These are phyloP conservation scores for Caenorhabditis japonica DNA, from an alignment of 2,888 invertebrate species.

Conservation along the genomic window DNA sequence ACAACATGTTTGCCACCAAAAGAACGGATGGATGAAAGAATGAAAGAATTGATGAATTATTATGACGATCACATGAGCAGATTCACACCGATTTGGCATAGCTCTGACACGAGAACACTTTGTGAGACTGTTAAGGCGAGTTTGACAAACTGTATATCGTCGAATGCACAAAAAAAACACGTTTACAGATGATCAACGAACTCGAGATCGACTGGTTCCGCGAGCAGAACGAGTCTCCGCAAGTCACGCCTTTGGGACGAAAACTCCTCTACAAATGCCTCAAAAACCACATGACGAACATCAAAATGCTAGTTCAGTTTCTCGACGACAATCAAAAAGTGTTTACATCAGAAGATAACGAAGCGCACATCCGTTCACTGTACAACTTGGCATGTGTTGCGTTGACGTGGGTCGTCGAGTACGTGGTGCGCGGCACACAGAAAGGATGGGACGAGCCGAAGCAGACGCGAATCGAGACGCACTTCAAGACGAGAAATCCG, in stretches of 20 bases:
- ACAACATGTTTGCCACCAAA: not conserved
- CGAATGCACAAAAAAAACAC: too few relatives aligned
- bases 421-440: not conserved
- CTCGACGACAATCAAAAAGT: not conserved
- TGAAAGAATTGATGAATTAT: not conserved
- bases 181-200: not conserved
- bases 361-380: not conserved
- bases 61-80: conserved; percentile 1
- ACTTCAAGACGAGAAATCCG: conserved; percentile 7
- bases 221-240: not conserved
- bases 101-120: not conserved
- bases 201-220: conserved; percentile 1
- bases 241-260: not conserved
- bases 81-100: not conserved
- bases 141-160: too few relatives aligned
- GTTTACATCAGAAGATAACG: not conserved
- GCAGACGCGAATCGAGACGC: not conserved
- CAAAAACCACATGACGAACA: not conserved
- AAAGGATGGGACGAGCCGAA: not conserved
- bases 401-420: not conserved
- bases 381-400: not conserved
- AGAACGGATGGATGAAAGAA: not conserved
- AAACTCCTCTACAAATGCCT: not conserved
- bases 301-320: not conserved
- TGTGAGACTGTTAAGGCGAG: too few relatives aligned